These are phyloP conservation scores for Temnothorax nylanderi DNA, from an alignment of 1,140 invertebrate genomes.

Conservation along the genomic window DNA sequence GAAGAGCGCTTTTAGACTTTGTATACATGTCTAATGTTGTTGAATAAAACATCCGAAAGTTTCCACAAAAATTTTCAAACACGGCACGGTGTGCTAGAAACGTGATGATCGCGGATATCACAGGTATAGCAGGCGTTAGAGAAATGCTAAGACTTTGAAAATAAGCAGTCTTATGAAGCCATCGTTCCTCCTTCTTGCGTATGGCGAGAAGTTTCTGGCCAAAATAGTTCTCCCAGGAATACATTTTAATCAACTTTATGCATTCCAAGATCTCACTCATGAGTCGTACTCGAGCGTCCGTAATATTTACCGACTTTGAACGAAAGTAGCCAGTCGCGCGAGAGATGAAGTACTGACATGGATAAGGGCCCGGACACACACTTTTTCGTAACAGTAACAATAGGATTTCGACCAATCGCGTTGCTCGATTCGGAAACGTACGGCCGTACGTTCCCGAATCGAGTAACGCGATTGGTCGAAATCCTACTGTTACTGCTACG, in stretches of 20 bases:
- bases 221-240: conserved; percentile 95
- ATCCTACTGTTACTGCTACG: too few species aligned
- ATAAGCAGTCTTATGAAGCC: conserved; percentile 87
- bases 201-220: conserved; percentile 85
- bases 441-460: too few species aligned
- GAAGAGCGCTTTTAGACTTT: too few species aligned
- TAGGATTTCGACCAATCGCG: too few species aligned
- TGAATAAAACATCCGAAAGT: too few species aligned
- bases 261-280: conserved; percentile 87
- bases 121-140: conserved; percentile 87
- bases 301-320: conserved; percentile 84
- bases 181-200: conserved; percentile 86
- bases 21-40: too few species aligned
- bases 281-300: conserved; percentile 87
- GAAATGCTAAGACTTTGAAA: conserved; percentile 88
- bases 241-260: conserved; percentile 94
- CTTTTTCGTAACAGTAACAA: too few species aligned
- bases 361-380: too few species aligned
- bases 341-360: conserved; percentile 86
- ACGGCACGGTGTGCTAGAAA: conserved; percentile 89
- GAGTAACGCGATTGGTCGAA: too few species aligned
- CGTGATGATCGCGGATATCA: conserved; percentile 88
- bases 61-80: too few species aligned
- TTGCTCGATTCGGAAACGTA: too few species aligned
- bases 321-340: conserved; percentile 84